phyloP scores from a whole-genome alignment of 1,140 invertebrate genomes.

The Drosophila melanica region DNA sequence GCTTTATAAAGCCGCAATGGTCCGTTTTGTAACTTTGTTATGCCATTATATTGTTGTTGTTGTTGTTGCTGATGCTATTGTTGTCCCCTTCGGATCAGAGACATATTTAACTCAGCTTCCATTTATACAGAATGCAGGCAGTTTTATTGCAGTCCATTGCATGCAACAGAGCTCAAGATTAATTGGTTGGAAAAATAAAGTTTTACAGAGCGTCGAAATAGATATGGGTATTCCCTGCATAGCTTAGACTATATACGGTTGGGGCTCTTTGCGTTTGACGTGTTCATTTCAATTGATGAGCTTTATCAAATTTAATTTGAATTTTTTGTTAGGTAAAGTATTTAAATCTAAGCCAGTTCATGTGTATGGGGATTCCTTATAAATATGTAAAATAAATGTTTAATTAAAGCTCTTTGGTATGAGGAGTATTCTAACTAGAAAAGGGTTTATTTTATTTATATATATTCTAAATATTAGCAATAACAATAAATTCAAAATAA shows the following conservation, averaged over 20 bases:
- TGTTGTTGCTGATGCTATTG: neutral
- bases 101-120: constrained; percentile 39
- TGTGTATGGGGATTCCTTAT: too few relatives aligned
- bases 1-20: constrained; percentile 29
- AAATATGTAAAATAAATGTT: too few relatives aligned
- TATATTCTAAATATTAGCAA: too few relatives aligned
- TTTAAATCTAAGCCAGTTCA: too few relatives aligned
- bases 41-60: constrained; percentile 1
- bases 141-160: constrained; percentile 20
- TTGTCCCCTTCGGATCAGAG: constrained; percentile 11
- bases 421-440: too few relatives aligned
- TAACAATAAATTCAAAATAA: too few relatives aligned
- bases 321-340: too few relatives aligned
- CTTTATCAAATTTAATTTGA: too few relatives aligned
- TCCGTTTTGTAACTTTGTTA: constrained; percentile 34
- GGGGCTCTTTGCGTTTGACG: neutral
- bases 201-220: neutral
- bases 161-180: constrained; percentile 38
- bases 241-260: neutral
- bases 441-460: too few relatives aligned
- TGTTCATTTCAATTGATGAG: neutral
- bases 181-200: constrained; percentile 33
- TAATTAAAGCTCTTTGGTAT: too few relatives aligned
- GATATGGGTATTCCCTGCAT: constrained; percentile 1
- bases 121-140: constrained; percentile 1